phyloP scores from a whole-genome alignment of 2,797 vertebrate genomes.

The Girardinus metallicus region DNA sequence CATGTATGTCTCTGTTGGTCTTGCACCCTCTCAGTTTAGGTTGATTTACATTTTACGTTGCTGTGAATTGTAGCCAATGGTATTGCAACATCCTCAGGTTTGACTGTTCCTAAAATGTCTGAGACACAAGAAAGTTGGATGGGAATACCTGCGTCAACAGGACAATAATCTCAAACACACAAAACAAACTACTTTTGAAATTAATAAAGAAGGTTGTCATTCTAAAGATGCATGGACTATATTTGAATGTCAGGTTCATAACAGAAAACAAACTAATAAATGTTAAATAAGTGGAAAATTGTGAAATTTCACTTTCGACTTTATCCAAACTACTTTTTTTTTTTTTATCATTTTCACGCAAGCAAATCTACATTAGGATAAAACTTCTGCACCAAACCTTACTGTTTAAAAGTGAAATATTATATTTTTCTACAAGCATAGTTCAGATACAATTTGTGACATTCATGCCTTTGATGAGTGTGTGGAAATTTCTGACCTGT shows the following conservation, averaged over 20 bases:
- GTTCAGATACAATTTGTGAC: background rate
- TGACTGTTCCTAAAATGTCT: background rate
- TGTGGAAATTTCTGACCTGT: background rate
- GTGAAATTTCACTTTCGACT: background rate
- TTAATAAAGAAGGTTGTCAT: background rate
- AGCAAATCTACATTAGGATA: background rate
- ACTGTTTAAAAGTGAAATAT: background rate
- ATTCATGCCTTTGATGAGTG: background rate
- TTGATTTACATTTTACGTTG: background rate
- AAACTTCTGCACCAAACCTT: background rate
- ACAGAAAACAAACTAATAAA: background rate
- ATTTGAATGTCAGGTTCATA: background rate
- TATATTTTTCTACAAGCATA: background rate
- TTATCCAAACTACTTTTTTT: background rate
- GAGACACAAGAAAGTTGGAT: background rate
- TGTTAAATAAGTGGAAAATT: background rate
- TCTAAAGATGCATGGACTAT: background rate
- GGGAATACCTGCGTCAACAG: background rate
- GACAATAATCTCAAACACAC: background rate
- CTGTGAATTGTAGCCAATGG: background rate
- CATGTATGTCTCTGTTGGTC: background rate
- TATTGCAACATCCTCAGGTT: background rate
- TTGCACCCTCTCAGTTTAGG: background rate
- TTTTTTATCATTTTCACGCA: background rate
- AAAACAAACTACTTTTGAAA: background rate